Evolutionary conservation across 2,113 vertebrate genomes (phyloP).

Genomic region (Xenus cinereus): DNA sequence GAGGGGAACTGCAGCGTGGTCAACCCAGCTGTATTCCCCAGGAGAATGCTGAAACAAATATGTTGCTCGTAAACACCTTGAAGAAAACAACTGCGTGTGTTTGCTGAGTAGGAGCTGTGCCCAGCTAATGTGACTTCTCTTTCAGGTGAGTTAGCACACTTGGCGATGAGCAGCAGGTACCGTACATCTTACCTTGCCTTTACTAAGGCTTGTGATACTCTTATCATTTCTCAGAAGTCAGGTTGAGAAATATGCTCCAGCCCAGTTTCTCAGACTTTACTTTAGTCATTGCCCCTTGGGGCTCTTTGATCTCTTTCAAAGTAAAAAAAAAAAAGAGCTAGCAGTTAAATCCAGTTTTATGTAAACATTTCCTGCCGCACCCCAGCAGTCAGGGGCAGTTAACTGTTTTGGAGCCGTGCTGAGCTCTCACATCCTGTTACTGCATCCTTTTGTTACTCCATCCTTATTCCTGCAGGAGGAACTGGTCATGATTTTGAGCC

Average conservation of each 20-base stretch:
- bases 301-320: not conserved
- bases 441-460: not conserved
- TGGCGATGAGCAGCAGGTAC: not conserved
- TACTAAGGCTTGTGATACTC: not conserved
- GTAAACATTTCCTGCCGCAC: not conserved
- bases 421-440: not conserved
- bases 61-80: not conserved
- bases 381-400: not conserved
- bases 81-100: not conserved
- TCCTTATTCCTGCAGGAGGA: not conserved
- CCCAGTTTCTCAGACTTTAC: not conserved
- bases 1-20: not conserved
- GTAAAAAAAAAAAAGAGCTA: not conserved
- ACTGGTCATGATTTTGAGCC: not conserved
- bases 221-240: not conserved
- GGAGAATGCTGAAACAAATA: not conserved
- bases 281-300: not conserved
- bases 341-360: not conserved
- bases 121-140: not conserved
- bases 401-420: not conserved
- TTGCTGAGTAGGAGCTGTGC: not conserved
- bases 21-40: not conserved
- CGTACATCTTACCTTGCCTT: not conserved
- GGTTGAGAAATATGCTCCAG: rapidly evolving
- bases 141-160: not conserved